phyloP scores from a whole-genome alignment of 2,113 vertebrate species.

The Hiodon alosoides region DNA sequence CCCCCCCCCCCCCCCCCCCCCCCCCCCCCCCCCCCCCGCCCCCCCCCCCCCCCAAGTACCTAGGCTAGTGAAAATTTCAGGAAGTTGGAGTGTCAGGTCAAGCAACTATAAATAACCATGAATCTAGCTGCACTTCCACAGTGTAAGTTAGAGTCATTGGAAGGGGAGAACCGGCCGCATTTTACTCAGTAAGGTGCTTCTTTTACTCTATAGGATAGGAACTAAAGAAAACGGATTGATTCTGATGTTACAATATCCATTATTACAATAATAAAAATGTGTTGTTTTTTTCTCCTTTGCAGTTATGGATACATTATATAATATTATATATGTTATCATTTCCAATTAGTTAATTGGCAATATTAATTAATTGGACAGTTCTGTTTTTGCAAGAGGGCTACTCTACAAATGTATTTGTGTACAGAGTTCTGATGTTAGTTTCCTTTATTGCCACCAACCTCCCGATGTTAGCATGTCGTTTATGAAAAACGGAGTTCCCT shows the following conservation, averaged over 20 bases:
- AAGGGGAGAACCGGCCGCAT: constrained; percentile 48
- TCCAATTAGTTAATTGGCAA: not conserved
- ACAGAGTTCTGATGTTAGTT: not conserved
- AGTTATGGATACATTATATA: too few species aligned
- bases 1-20: too few species aligned
- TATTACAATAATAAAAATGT: too few species aligned
- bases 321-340: too few species aligned
- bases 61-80: constrained; percentile 81
- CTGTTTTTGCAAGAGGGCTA: constrained; percentile 32
- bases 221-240: too few species aligned
- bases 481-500: constrained; percentile 27
- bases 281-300: too few species aligned
- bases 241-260: too few species aligned
- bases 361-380: not conserved
- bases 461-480: not conserved
- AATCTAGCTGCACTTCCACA: constrained; percentile 86
- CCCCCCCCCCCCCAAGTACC: constrained; percentile 68
- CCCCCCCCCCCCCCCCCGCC: not conserved
- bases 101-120: constrained; percentile 99
- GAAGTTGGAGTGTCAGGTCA: constrained; percentile 92
- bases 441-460: not conserved
- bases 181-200: constrained; percentile 54
- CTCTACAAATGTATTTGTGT: not conserved
- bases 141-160: constrained; percentile 57
- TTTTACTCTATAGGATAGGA: constrained; percentile 36